Percentiles rank a stretch among this genome's conserved stretches.
Evolutionary conservation across 2,888 invertebrate genomes (phyloP).

Genomic region (Calameuta pallipes): DNA sequence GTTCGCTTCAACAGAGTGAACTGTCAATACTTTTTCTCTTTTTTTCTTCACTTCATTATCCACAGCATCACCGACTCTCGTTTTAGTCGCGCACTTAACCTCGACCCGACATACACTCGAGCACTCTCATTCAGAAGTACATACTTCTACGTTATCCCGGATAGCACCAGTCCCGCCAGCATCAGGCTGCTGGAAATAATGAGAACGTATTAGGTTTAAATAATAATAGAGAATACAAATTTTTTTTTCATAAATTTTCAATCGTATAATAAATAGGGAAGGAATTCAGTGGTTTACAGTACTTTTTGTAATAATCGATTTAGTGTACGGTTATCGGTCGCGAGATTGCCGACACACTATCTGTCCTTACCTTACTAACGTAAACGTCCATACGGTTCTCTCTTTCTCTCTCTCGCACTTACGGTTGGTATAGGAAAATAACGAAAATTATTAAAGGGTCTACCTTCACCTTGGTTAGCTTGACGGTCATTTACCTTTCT

Average conservation of each 20-base stretch:
- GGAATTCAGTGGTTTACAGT: not conserved
- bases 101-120: slow-evolving; percentile 1
- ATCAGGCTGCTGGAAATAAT: not conserved
- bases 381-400: not conserved
- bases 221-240: not conserved
- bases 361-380: not conserved
- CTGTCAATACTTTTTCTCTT: not conserved
- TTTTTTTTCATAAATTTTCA: not conserved
- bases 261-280: not conserved
- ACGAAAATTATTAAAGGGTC: not conserved
- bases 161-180: not conserved
- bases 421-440: not conserved
- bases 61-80: not conserved
- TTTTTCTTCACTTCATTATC: not conserved
- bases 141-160: not conserved
- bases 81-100: not conserved
- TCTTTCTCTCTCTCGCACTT: not conserved
- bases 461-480: not conserved
- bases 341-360: not conserved
- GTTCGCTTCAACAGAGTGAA: not conserved
- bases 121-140: not conserved
- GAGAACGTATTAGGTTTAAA: not conserved
- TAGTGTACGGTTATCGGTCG: not conserved
- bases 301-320: not conserved
- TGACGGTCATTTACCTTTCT: not conserved